Percentiles rank a stretch among this genome's conserved stretches.
phyloP scores from a whole-genome alignment of 1,140 invertebrate genomes.

The Bombus terrestris region DNA sequence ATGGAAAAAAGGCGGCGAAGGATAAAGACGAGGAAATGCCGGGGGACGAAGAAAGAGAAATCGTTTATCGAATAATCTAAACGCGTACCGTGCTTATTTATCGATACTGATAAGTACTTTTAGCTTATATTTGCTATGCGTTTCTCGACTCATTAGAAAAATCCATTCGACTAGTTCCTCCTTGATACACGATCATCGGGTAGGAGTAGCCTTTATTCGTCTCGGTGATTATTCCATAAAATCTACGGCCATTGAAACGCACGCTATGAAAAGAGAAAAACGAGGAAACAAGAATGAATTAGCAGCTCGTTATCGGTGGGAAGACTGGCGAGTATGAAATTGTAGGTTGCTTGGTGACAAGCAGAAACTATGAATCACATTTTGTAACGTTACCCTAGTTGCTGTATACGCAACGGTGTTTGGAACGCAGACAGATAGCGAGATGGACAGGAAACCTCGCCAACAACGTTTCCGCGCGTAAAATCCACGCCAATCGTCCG shows the following conservation, averaged over 20 bases:
- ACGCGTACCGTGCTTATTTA: constrained; percentile 13
- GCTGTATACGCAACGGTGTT: too few species aligned
- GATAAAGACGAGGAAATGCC: not conserved
- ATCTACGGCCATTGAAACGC: not conserved
- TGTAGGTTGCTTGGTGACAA: not conserved
- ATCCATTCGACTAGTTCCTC: not conserved
- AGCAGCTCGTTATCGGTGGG: not conserved
- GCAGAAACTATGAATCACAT: not conserved
- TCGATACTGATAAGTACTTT: not conserved
- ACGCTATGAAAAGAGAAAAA: too few species aligned
- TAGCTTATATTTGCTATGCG: not conserved
- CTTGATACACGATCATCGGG: constrained; percentile 13
- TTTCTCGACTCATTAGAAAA: not conserved
- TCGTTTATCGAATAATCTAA: constrained; percentile 27
- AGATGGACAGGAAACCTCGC: not conserved
- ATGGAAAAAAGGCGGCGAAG: too few species aligned
- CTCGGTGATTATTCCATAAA: not conserved
- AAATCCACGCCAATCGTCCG: not conserved
- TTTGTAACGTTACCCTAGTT: constrained; percentile 5
- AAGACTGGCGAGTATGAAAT: not conserved
- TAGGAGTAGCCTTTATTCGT: too few species aligned
- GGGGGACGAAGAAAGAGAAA: not conserved
- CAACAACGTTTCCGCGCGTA: not conserved
- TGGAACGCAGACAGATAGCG: too few species aligned
- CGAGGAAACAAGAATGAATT: not conserved